A percentile compares a stretch with the other conserved stretches of the same genome.
Conservation (phyloP, 2,888 invertebrate genomes). For the Phymatocera aterrima region DNA sequence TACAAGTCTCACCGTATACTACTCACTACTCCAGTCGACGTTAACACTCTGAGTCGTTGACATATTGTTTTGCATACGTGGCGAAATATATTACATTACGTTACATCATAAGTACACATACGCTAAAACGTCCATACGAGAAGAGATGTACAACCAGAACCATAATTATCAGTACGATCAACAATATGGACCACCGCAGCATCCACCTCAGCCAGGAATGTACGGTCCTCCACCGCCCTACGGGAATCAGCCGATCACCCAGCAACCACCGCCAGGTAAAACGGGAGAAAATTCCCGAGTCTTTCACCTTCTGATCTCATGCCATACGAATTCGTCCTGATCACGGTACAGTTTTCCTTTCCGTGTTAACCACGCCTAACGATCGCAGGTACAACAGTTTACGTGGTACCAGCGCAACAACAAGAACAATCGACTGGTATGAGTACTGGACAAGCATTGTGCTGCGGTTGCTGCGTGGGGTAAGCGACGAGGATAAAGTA, state of each 20-base stretch:
- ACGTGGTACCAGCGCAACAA: conserved; percentile 39
- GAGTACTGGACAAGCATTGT: not conserved
- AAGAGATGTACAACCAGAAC: not conserved
- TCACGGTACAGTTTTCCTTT: no score
- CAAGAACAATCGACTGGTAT: conserved; percentile 18
- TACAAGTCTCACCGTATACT: no score
- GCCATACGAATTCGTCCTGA: no score
- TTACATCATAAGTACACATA: not conserved
- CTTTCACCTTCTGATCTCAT: not conserved
- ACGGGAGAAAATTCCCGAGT: not conserved
- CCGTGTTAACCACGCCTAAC: not conserved
- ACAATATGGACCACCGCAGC: conserved; percentile 6
- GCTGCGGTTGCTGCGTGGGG: conserved; percentile 25
- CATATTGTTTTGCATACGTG: not conserved
- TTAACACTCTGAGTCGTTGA: not conserved
- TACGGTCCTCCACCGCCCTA: conserved; percentile 39
- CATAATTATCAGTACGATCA: conserved; percentile 12
- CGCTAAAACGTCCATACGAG: not conserved
- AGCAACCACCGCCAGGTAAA: conserved; percentile 32
- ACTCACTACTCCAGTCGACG: not conserved
- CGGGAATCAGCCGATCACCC: conserved; percentile 13
- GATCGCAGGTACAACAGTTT: conserved; percentile 17
- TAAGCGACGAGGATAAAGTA: not conserved
- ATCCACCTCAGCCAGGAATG: not conserved
- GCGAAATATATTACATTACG: no score